Evolutionary conservation across 2,797 vertebrate genomes (phyloP).

Genomic region (Rhyacichthys aspro): DNA sequence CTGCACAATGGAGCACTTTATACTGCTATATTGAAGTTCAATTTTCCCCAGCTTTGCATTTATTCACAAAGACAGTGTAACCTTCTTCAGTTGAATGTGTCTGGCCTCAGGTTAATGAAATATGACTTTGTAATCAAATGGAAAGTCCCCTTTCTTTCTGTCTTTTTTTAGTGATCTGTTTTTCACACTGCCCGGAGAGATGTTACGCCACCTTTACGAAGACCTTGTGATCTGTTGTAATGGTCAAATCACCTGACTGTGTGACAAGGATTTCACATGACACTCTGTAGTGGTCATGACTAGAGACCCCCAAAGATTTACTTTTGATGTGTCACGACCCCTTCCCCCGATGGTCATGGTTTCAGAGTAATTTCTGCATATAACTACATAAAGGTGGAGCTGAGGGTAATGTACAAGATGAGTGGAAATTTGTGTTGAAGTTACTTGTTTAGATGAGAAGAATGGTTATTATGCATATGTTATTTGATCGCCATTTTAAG

Average conservation of each 20-base stretch:
- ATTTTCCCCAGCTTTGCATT: not conserved
- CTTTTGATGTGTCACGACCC: too few relatives aligned
- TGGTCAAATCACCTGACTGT: constrained; percentile 16
- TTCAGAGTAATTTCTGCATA: too few relatives aligned
- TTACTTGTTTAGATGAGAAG: too few relatives aligned
- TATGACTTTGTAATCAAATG: not conserved
- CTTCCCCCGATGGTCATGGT: too few relatives aligned
- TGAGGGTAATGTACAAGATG: too few relatives aligned
- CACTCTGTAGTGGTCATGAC: constrained; percentile 8
- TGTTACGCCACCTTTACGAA: constrained; percentile 3
- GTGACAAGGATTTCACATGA: constrained; percentile 18
- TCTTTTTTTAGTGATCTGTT: not conserved
- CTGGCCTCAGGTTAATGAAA: not conserved
- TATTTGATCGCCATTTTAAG: constrained; percentile 17
- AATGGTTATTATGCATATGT: too few relatives aligned
- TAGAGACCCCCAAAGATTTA: not conserved
- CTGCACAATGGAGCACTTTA: not conserved
- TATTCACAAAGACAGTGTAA: too few relatives aligned
- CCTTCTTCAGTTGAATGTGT: too few relatives aligned
- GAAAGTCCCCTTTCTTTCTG: not conserved
- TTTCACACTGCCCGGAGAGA: not conserved
- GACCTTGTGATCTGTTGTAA: constrained; percentile 12
- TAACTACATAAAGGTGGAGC: too few relatives aligned
- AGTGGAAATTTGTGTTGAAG: too few relatives aligned
- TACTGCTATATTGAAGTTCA: not conserved